These are phyloP conservation scores for Cyphomyrus discorhynchus DNA, from an alignment of 2,113 vertebrate species.

Conservation along the genomic window DNA sequence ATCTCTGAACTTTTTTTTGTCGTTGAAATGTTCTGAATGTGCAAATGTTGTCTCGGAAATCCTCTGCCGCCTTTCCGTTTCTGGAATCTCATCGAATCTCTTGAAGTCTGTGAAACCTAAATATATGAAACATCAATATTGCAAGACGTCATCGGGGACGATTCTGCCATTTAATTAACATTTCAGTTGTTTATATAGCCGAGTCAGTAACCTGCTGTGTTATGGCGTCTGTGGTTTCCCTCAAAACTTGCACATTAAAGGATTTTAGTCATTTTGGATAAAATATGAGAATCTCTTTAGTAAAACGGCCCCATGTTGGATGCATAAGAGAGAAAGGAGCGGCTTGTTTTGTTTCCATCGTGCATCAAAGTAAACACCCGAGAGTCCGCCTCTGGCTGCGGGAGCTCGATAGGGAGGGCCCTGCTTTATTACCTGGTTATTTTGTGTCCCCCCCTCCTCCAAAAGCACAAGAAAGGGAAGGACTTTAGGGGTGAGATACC, in stretches of 20 bases:
- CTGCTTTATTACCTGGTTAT: background rate
- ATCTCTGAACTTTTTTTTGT: conserved; percentile 2
- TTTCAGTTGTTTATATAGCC: background rate
- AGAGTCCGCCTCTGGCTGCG: background rate
- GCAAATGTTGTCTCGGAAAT: background rate
- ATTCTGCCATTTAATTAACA: background rate
- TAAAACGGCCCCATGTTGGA: background rate
- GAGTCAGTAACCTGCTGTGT: background rate
- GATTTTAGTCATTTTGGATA: background rate
- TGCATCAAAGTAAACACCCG: background rate
- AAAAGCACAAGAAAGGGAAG: background rate
- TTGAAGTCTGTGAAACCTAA: background rate
- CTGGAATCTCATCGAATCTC: background rate
- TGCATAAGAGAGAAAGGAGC: background rate
- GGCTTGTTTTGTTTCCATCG: background rate
- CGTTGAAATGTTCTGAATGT: background rate
- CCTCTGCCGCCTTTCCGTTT: background rate
- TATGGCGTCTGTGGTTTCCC: background rate
- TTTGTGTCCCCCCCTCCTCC: background rate
- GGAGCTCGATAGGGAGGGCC: background rate
- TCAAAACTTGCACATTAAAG: background rate
- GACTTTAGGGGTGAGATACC: background rate
- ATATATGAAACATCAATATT: background rate
- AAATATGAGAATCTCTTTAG: background rate
- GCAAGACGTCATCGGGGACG: background rate